Base-by-base conservation (phyloP, 2,888 invertebrate genomes). In the Listrodromus nycthemerus region DNA sequence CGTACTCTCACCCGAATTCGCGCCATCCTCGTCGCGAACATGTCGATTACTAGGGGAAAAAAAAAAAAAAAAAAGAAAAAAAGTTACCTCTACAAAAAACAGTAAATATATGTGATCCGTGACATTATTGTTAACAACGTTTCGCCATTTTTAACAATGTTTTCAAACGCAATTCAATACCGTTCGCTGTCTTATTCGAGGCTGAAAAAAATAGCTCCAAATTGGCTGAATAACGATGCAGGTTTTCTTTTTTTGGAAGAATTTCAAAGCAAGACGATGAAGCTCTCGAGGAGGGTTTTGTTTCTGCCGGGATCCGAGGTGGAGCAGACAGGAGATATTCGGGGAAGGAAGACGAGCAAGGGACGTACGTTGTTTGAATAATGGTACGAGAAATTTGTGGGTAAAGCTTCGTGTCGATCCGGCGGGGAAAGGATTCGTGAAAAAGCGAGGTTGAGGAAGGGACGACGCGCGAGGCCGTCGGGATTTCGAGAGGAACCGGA, bases 401-500 rank as follows among this genome's bases (percentile, higher is more conserved):
- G 74, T n/a, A n/a, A 27, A 74, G 27, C 58, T 69, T 30, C 69
- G 75, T 75, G 75, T 75, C 75, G 80, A 80, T 75, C 74, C 65
- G 4, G n/a, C 48, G 13, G 21, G 33, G 33, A 21, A 74, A 74
- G 66, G 66, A 48, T 71, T 37, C 24, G 50, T 27, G 74, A 16
- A 21, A 63, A 67, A 50, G 8, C 21, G n/a, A n/a, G n/a, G n/a
- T n/a, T n/a, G n/a, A n/a, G n/a, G n/a, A n/a, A n/a, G n/a, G n/a
- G n/a, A n/a, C n/a, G 55, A 19, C 30, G 69, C 50, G 70, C 63
- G 69, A 61, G 63, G 76, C 70, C 69, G 55, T 66, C 10, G 48
- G 74, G 78, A 75, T 75, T 79, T 79, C 74, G 55, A 55, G 52
- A 80, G 65, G 66, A 71, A 74, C 70, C 74, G 71, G 66, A 76